Conservation (phyloP, 2,888 invertebrate species). For the Melieria picta region DNA sequence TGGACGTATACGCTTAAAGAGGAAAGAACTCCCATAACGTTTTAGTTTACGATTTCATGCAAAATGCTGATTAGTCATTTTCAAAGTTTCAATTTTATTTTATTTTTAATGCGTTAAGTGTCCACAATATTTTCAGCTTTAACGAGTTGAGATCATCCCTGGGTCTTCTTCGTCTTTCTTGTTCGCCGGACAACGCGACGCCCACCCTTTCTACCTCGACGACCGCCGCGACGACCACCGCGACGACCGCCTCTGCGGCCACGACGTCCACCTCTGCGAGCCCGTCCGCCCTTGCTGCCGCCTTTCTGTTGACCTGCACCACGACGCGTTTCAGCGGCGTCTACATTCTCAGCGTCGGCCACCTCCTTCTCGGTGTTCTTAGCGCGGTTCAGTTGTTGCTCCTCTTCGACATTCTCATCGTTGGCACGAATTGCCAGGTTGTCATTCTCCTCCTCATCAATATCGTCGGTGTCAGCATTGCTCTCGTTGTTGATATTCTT, state of each 20-base stretch:
- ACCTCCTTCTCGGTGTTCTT: background rate
- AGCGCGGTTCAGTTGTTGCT: background rate
- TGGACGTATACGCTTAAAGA: no score
- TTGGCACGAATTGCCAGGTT: conserved; percentile 3
- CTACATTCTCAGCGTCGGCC: background rate
- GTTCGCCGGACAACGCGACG: conserved; percentile 1
- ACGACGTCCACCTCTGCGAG: conserved; percentile 4
- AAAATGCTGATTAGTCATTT: no score
- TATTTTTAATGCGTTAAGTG: background rate
- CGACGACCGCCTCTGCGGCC: background rate
- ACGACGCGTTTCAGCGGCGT: background rate
- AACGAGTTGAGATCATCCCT: no score
- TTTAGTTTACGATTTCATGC: no score
- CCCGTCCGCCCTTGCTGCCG: background rate
- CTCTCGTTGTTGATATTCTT: background rate
- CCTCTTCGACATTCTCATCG: conserved; percentile 3
- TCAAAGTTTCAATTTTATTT: background rate
- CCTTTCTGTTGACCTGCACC: conserved; percentile 9
- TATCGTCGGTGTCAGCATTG: conserved; percentile 6
- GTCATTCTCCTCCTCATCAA: background rate
- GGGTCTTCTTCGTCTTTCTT: background rate
- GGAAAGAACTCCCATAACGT: no score
- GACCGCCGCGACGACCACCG: background rate
- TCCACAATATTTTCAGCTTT: no score
- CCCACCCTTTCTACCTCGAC: background rate